These are phyloP conservation scores for Sus scrofa DNA, from an alignment of 2,113 vertebrate genomes.

Conservation along the genomic window DNA sequence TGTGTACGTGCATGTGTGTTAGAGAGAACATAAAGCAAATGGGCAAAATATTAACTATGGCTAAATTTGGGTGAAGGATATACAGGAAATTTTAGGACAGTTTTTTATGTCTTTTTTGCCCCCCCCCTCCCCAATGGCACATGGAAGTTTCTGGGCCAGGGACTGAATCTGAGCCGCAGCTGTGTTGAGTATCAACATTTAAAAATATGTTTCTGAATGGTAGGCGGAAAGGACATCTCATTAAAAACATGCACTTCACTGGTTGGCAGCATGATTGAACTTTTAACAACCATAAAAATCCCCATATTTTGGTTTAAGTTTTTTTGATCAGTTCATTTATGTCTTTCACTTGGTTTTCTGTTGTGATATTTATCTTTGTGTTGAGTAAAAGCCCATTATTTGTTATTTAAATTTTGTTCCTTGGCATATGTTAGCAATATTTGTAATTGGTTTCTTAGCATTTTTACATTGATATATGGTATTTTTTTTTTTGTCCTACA, in stretches of 20 bases:
- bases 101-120: no score
- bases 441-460: not conserved
- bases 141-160: no score
- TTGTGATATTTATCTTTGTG: not conserved
- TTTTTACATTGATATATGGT: not conserved
- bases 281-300: constrained; percentile 13
- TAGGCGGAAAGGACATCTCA: not conserved
- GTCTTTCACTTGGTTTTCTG: not conserved
- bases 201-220: constrained; percentile 30
- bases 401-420: not conserved
- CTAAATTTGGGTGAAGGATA: not conserved
- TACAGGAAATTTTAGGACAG: not conserved
- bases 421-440: not conserved
- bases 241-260: not conserved
- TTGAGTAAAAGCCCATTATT: not conserved
- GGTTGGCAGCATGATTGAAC: not conserved
- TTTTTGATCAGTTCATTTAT: not conserved
- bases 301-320: not conserved
- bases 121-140: no score
- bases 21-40: not conserved
- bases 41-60: not conserved
- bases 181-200: not conserved
- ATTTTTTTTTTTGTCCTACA: not conserved
- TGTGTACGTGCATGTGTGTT: not conserved
- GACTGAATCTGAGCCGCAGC: no score